Base-by-base conservation (phyloP, 2,888 invertebrate species). In the Bugulina stolonifera region DNA sequence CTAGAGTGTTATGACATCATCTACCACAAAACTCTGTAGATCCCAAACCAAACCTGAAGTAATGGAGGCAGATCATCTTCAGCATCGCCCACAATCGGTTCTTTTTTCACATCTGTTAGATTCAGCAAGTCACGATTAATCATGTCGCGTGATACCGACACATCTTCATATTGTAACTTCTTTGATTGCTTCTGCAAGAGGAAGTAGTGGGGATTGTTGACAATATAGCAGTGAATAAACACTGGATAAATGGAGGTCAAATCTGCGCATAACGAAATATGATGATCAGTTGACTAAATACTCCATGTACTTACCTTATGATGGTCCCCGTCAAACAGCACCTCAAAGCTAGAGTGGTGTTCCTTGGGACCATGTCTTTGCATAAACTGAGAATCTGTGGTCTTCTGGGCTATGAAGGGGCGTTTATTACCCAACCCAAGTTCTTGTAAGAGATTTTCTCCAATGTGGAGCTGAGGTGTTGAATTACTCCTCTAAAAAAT, bases 51-150 rank as follows among this genome's bases (percentile, higher is more conserved):
- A 73, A 81, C 81, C 79, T 81, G 82, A 23, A 82, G 74, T 23
- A 82, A 75, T 69, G 82, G 81, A 43, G 82, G 81, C 70, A 82
- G 76, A 72, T 82, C 82, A 52, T 81, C 82, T n/a, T 80, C 81
- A 14, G 75, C 76, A 72, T 77, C 77, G 22, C 73, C 73, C 35
- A 77, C 77, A 52, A 76, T 76, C 23, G 71, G 75, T 34, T 76
- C 77, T 71, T 75, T 75, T 34, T 75, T 73, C 71, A 75, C 74
- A n/a, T 76, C 74, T 29, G 79, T 74, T 58, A 81, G 76, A 25
- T 74, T 74, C 55, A 75, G 74, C 34, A 82, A 75, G 71, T 82
- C 82, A 64, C 32, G 27, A 34, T 64, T 64, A 14, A 64, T 64
- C 32, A 64, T 10, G 32, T 64, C 64, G 25, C 64, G 27, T 25